A percentile compares a stretch with the other conserved stretches of the same genome.
These are phyloP conservation scores for Callocephalon fimbriatum DNA, from an alignment of 2,113 vertebrate species.

Conservation along the genomic window DNA sequence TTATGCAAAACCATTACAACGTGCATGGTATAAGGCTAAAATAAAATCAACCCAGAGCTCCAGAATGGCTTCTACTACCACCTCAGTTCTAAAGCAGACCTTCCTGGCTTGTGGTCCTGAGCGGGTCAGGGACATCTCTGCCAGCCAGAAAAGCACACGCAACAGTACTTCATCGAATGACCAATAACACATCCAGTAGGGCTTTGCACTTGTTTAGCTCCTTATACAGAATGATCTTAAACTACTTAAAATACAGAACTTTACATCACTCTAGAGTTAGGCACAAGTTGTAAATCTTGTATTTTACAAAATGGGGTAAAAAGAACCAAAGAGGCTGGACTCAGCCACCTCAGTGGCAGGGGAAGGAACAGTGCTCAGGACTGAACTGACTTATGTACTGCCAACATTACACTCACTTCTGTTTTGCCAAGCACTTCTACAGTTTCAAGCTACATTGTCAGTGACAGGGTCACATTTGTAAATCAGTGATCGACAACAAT, in stretches of 20 bases:
- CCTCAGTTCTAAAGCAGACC: not conserved
- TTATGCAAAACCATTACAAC: not conserved
- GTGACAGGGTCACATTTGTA: not conserved
- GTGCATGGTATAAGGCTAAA: not conserved
- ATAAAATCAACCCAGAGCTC: not conserved
- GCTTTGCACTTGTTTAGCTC: not conserved
- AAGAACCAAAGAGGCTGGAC: not conserved
- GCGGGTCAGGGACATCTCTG: accelerated
- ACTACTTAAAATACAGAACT: not conserved
- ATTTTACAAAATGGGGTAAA: not conserved
- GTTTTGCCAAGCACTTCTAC: not conserved
- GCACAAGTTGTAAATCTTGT: not conserved
- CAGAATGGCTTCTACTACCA: not conserved
- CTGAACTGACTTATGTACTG: not conserved
- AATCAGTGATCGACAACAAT: not conserved
- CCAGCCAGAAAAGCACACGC: accelerated
- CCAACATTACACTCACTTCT: not conserved
- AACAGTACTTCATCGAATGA: not conserved
- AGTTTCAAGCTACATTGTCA: not conserved
- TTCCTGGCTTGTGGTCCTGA: accelerated
- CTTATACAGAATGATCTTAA: not conserved
- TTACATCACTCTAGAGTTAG: not conserved
- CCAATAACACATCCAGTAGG: not conserved
- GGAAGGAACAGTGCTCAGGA: not conserved
- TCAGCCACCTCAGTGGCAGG: not conserved